Evolutionary conservation across 2,797 vertebrate genomes (phyloP), one percentile per base, ranked within the genome.

Genomic region (Mormyrops attenuatus): DNA sequence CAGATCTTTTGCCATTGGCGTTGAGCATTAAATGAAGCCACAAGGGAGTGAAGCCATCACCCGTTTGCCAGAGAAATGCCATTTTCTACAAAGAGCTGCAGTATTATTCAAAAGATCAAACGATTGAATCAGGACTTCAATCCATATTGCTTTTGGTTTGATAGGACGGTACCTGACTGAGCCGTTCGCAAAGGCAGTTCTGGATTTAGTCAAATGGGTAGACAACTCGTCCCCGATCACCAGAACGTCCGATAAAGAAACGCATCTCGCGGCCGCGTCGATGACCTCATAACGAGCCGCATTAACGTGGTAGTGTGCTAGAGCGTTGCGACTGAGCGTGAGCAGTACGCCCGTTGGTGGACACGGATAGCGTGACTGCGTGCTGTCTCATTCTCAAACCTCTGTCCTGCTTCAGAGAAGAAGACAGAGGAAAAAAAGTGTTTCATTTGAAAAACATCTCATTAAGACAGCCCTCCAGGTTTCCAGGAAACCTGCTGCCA

Each of bases 121-220:
- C n/a, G 52, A 77, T 44, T 41, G 34, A 34, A 77, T 17, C 17
- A 1, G 38, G 34, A 38, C 69, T 77, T 77, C 15, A 44, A 15
- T 77, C 34, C 34, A 8, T 44, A 20, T 77, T 77, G 53, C 3
- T 57, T 57, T 57, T 52, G 9, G 82, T 85, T 49, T 26, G 4
- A 22, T 6, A 52, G 11, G 47, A 13, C 1, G 11, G 22, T 11
- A 52, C 41, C 44, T 52, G n/a, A 49, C 20, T 85, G 82, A 85
- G 82, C n/a, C n/a, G n/a, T 30, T 44, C 11, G 15, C 15, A 80
- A 85, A 85, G 22, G 92, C 91, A 89, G 88, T 93, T 92, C 90
- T 91, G 92, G 92, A 91, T 89, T 92, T 91, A 93, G 92, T 96
- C 95, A 96, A 92, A 95, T 90, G 95, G 96, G 95, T 57, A 96